Base-by-base conservation (phyloP, 2,797 vertebrate species). In the Ataeniobius toweri region DNA sequence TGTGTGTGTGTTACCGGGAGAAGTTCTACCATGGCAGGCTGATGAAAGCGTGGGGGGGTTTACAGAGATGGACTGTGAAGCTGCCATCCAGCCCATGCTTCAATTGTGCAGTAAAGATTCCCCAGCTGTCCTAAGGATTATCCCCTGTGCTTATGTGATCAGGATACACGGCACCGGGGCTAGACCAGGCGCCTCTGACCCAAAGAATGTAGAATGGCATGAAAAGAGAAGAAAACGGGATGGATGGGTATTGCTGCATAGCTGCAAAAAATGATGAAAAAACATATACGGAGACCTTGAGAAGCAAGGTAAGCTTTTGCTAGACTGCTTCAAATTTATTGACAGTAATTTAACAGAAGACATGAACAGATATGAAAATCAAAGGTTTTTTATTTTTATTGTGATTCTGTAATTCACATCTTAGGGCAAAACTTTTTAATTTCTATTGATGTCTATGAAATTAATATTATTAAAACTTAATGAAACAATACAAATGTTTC, bases 121-220 rank as follows among this genome's bases (percentile, higher is more conserved):
- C 91, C 92, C 96, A 96, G 96, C 96, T 96, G 96, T 95, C 93
- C 90, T 76, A 41, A 75, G 94, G 96, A 96, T 96, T 96, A 96
- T 92, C 88, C 85, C 16, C 76, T 90, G 92, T 91, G 94, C 95
- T 96, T 96, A 96, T 94, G 93, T 93, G 94, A 95, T 95, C 94
- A 95, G 94, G 94, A 93, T 93, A 93, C 94, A 94, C 88, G 95
- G 95, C 95, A 95, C 94, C 93, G 89, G 50, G 90, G 88, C 91
- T 92, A 91, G 84, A 89, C 85, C 84, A 74, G 95, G 94, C 94
- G 94, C 94, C 95, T 93, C 90, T 93, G 91, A 92, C 89, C 93
- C 83, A 59, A 85, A 89, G 92, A 93, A 93, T 92, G 86, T 80
- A 71, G 84, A 88, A 91, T 88, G 80, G 81, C 89, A 89, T 80